Evolutionary conservation across 2,113 vertebrate genomes (phyloP), one percentile per base, ranked within the genome.

Genomic region (Ranitomeya imitator): DNA sequence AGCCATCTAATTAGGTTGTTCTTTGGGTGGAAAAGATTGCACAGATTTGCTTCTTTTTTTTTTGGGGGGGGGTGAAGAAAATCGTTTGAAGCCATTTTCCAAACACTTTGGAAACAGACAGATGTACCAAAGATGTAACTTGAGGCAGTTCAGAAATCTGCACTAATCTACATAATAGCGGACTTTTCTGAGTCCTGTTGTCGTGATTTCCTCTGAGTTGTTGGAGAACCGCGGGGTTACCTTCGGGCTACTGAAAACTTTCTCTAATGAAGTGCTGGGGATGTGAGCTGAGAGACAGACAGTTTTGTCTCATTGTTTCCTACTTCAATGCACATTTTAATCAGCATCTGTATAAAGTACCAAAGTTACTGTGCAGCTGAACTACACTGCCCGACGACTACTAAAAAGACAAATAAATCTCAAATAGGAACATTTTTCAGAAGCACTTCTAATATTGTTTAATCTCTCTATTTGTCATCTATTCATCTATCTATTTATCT

Each of bases 321-420:
- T 74, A 85, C 73, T 89, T 85, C 87, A 89, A 79, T 85, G 87
- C 73, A 89, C 87, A 89, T 85, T 89, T 89, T 85, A 89, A 89
- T 89, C 81, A 89, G 51, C 81, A 83, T 88, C 60, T 45, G 63
- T 54, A 57, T 78, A 54, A 85, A 78, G 60, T 19, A 14, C 73
- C 21, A 89, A 89, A 59, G 82, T 59, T 79, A 67, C 55, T 85
- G 23, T 79, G 52, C n/a, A 85, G 74, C n/a, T 59, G 65, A 59
- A 69, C 81, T 71, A 45, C 14, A 69, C 81, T 86, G 15, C n/a
- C 16, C 9, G n/a, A 13, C 37, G 13, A 83, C 60, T 83, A 63
- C 21, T 85, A 79, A 54, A 18, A 76, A 67, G 67, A 63, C 63
- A 83, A 83, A 74, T 77, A 88, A 65, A 77, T 88, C 81, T 89